These are phyloP conservation scores for Rhombomys opimus DNA, from an alignment of 2,113 vertebrate species.

Conservation along the genomic window DNA sequence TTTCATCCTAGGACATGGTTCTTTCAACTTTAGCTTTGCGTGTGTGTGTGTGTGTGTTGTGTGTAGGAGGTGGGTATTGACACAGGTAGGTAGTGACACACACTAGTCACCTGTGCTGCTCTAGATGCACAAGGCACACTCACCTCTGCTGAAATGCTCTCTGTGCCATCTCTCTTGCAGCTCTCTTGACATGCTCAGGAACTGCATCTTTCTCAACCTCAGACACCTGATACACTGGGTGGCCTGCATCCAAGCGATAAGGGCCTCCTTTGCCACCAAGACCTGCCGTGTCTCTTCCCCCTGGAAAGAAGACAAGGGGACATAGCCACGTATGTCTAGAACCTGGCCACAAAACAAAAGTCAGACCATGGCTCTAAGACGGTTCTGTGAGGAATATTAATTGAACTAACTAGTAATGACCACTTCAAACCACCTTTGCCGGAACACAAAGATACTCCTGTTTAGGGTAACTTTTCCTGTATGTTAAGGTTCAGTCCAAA, in stretches of 20 bases:
- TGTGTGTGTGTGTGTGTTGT: not conserved
- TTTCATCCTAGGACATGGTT: not conserved
- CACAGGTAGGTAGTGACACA: too few species aligned
- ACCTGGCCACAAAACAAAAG: not conserved
- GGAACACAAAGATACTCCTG: not conserved
- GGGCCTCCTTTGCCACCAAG: conserved; percentile 97
- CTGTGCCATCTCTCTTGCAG: conserved; percentile 95
- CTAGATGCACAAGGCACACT: not conserved
- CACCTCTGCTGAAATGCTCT: conserved; percentile 96
- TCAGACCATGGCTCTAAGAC: not conserved
- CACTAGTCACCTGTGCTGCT: not conserved
- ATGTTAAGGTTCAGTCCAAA: not conserved
- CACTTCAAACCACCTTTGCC: not conserved
- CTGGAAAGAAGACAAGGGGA: conserved; percentile 81
- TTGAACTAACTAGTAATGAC: not conserved
- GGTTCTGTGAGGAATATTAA: not conserved
- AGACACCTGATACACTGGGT: conserved; percentile 95
- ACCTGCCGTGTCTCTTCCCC: conserved; percentile 97
- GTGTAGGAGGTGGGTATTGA: too few species aligned
- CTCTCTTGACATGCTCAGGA: conserved; percentile 94
- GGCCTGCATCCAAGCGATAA: conserved; percentile 95
- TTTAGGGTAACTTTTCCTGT: not conserved
- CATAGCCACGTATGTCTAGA: not conserved
- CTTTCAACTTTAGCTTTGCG: not conserved
- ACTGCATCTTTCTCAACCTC: conserved; percentile 95